phyloP scores from a whole-genome alignment of 1,140 invertebrate species.

The Drosophila rufa region DNA sequence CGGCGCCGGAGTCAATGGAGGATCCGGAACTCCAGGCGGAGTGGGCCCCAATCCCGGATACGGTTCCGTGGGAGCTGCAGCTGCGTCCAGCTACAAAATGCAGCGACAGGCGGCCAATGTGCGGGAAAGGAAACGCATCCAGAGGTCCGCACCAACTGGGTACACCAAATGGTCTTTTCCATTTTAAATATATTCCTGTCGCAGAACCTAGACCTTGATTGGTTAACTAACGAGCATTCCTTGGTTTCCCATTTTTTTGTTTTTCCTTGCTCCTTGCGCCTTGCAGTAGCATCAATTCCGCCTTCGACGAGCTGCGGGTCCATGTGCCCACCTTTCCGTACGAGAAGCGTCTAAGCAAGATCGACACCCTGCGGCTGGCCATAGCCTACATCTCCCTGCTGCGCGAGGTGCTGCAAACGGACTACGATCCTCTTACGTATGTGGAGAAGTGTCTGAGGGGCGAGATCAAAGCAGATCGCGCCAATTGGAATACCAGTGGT shows the following conservation, averaged over 20 bases:
- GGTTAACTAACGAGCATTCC: slow-evolving; percentile 52
- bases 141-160: slow-evolving; percentile 94
- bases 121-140: slow-evolving; percentile 97
- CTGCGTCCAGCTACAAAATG: slow-evolving; percentile 92
- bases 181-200: slow-evolving; percentile 66
- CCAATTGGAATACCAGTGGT: slow-evolving; percentile 99
- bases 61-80: slow-evolving; percentile 79
- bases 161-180: slow-evolving; percentile 86
- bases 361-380: slow-evolving; percentile 97
- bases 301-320: slow-evolving; percentile 97
- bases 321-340: slow-evolving; percentile 99
- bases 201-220: neutral
- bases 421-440: slow-evolving; percentile 96
- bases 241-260: neutral
- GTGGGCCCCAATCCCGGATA: slow-evolving; percentile 45
- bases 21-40: slow-evolving; percentile 26
- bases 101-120: slow-evolving; percentile 96
- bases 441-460: slow-evolving; percentile 96
- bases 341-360: slow-evolving; percentile 98
- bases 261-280: slow-evolving; percentile 61
- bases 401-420: slow-evolving; percentile 94
- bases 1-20: slow-evolving; percentile 29
- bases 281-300: slow-evolving; percentile 98
- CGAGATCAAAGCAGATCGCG: slow-evolving; percentile 93
- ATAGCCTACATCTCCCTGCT: slow-evolving; percentile 98